A percentile compares a stretch with the other conserved stretches of the same genome.
Conservation (phyloP, 1,140 invertebrate species). For the Drosophila kurseongensis region DNA sequence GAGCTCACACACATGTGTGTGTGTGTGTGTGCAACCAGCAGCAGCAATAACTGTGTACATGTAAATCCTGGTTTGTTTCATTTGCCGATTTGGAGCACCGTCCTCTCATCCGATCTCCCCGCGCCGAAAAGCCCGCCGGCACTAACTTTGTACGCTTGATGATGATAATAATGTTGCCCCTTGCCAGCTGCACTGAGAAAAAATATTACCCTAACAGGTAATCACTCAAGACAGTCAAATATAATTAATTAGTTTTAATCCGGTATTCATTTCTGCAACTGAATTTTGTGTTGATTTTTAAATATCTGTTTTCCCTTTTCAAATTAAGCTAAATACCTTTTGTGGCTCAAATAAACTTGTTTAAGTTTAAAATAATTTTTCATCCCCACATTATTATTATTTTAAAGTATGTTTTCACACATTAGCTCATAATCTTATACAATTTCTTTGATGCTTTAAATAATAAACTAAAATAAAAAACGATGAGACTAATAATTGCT, state of each 20-base stretch:
- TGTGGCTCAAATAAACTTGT: no score
- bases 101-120: conserved; percentile 9
- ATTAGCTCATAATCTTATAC: no score
- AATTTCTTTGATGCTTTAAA: no score
- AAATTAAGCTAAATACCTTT: no score
- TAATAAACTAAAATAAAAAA: no score
- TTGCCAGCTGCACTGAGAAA: conserved; percentile 37
- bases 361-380: no score
- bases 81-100: conserved; percentile 75
- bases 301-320: no score
- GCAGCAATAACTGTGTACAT: conserved; percentile 81
- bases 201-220: conserved; percentile 10
- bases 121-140: conserved; percentile 69
- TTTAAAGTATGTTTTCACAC: no score
- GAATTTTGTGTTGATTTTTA: no score
- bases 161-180: conserved; percentile 81
- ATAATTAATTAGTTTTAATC: neutral
- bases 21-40: conserved; percentile 31
- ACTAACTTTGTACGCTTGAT: conserved; percentile 81
- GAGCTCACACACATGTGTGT: conserved; percentile 16
- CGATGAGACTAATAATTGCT: no score
- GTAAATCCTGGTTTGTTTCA: conserved; percentile 83
- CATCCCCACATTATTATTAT: no score
- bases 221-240: neutral
- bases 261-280: no score